phyloP scores from a whole-genome alignment of 2,797 vertebrate species.

The Cetoscarus ocellatus region DNA sequence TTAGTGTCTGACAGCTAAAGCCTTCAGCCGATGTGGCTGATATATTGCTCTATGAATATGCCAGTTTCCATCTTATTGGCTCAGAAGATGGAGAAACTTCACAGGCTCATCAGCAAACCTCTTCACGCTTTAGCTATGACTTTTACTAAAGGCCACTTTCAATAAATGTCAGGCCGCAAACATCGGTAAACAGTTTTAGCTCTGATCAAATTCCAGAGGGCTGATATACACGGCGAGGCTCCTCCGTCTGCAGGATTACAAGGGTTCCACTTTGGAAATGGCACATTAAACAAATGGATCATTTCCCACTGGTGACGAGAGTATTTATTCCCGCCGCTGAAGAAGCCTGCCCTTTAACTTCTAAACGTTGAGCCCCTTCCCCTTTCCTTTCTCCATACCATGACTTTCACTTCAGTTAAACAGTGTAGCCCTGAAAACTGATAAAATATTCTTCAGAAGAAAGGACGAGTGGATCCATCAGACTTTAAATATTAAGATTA shows the following conservation, averaged over 20 bases:
- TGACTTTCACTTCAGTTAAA: constrained; percentile 23
- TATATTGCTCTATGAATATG: constrained; percentile 48
- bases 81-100: constrained; percentile 61
- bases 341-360: constrained; percentile 74
- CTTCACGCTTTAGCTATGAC: constrained; percentile 80
- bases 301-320: constrained; percentile 68
- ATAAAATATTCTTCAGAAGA: constrained; percentile 15
- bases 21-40: constrained; percentile 45
- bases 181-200: constrained; percentile 83
- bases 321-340: constrained; percentile 72
- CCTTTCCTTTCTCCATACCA: not conserved
- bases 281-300: constrained; percentile 81
- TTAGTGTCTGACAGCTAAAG: constrained; percentile 21
- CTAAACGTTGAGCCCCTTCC: constrained; percentile 44
- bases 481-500: constrained; percentile 25
- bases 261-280: constrained; percentile 69
- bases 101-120: constrained; percentile 77
- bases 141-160: constrained; percentile 87
- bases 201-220: constrained; percentile 81
- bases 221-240: constrained; percentile 65
- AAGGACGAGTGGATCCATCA: constrained; percentile 8
- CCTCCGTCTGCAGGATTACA: constrained; percentile 67
- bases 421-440: constrained; percentile 22
- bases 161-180: constrained; percentile 85
- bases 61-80: constrained; percentile 43